Conservation (phyloP, 2,888 invertebrate species). For the Caenorhabditis japonica region DNA sequence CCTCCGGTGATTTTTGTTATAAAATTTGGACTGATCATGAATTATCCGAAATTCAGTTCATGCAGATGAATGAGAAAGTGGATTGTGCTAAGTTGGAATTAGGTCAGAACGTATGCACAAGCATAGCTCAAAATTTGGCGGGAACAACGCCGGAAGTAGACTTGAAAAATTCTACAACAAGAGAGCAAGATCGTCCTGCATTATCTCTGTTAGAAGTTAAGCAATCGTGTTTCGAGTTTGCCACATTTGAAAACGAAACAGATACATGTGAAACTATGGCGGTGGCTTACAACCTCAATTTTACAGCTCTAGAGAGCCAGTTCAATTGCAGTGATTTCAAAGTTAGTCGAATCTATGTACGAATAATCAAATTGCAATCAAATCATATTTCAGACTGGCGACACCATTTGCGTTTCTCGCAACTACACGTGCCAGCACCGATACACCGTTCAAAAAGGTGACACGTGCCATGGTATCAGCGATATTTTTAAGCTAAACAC, state of each 20-base stretch:
- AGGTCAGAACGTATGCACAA: not conserved
- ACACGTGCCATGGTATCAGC: constrained; percentile 22
- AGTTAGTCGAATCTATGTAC: not conserved
- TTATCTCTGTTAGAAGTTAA: constrained; percentile 4
- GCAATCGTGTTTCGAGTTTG: constrained; percentile 1
- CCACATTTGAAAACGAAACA: not conserved
- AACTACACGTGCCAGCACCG: constrained; percentile 28
- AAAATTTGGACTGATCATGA: constrained; percentile 13
- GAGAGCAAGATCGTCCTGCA: not conserved
- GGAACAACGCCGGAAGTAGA: not conserved
- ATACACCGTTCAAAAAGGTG: constrained; percentile 8
- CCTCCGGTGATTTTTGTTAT: constrained; percentile 20
- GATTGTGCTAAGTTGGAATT: constrained; percentile 18
- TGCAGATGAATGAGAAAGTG: constrained; percentile 8
- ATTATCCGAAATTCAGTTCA: constrained; percentile 1
- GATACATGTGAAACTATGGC: constrained; percentile 2
- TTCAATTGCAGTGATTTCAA: constrained; percentile 6
- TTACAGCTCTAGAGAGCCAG: not conserved
- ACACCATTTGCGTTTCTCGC: constrained; percentile 27
- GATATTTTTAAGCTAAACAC: constrained; percentile 16
- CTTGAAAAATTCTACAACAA: not conserved
- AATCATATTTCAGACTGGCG: constrained; percentile 31
- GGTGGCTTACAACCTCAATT: not conserved
- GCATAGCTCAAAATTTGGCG: not conserved
- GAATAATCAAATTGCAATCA: too few species aligned